Evolutionary conservation across 2,888 invertebrate species (phyloP), one percentile per base, ranked within the genome.

Genomic region (Onthophagus sagittarius): DNA sequence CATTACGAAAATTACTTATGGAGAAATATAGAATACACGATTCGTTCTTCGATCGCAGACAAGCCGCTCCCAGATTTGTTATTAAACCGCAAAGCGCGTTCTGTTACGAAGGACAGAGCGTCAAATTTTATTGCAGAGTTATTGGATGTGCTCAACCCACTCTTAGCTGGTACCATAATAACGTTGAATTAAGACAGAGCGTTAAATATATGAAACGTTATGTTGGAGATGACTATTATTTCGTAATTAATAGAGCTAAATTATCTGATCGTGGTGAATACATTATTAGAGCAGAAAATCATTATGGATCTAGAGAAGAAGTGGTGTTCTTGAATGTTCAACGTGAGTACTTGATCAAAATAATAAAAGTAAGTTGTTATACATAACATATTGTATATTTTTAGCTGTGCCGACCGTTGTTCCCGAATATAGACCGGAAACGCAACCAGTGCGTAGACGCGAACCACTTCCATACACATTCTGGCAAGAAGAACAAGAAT

Each of bases 151-250:
- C 99, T 31, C 91, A 97, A 15, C 97, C 99, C 62, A 96, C 97
- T 0, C 91, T 99, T 76, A 94, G 97, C 15, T 99, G 99, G 99
- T 94, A 93, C 78, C 93, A 94, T 82, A 97, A 96, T 86, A 96
- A 95, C 86, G 90, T 92, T 82, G 98, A 98, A 84, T 87, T 99
- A 72, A 89, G 96, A 72, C 99, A 99, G 87, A 97, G 97, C 79
- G 98, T 98, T 78, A 99, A 99, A 87, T 98, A 95, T 86, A 99
- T 99, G 99, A 99, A 99, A 88, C 92, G 98, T 82, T 99, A 99
- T 84, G 90, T 92, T 64, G 96, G 95, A 72, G 97, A 98, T 80
- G 97, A 99, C 83, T 99, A 97, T 85, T 97, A 97, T 86, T 96
- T 99, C 86, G 93, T 98, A 77, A 98, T 99, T 80, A 99, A 98